Conservation (phyloP, 2,888 invertebrate genomes). For the Clepsis dumicolana region DNA sequence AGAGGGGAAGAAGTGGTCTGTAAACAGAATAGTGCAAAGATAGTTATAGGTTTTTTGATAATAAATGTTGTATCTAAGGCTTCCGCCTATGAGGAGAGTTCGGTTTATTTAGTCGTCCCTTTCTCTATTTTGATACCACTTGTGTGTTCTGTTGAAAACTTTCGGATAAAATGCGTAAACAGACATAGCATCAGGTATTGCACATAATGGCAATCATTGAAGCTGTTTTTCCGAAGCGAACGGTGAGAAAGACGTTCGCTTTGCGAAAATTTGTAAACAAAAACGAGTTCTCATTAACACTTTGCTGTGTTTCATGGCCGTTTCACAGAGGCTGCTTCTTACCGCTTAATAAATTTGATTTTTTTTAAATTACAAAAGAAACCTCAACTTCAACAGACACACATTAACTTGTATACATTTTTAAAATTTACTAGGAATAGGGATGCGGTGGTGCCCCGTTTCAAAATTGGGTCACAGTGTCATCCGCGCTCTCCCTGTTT, state of each 20-base stretch:
- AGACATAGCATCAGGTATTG: neutral
- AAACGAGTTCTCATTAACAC: conserved; percentile 24
- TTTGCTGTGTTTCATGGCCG: conserved; percentile 8
- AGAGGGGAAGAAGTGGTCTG: neutral
- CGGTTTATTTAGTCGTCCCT: neutral
- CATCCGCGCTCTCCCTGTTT: conserved; percentile 57
- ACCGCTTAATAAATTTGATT: neutral
- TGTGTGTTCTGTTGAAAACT: neutral
- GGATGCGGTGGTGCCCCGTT: conserved; percentile 36
- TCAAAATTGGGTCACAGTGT: conserved; percentile 71
- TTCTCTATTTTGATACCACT: neutral
- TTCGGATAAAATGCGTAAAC: neutral
- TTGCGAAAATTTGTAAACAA: conserved; percentile 30
- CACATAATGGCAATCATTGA: neutral
- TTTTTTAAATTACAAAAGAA: neutral
- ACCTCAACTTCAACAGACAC: neutral
- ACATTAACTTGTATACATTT: neutral
- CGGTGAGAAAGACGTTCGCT: conserved; percentile 8
- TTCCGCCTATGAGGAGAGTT: neutral
- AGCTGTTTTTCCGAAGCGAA: conserved; percentile 17
- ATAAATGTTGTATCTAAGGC: neutral
- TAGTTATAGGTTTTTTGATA: neutral
- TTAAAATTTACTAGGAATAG: conserved; percentile 21
- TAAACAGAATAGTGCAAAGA: neutral
- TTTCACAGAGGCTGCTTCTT: conserved; percentile 3